Conservation (phyloP, 2,113 vertebrate genomes). For the Isichthys henryi region DNA sequence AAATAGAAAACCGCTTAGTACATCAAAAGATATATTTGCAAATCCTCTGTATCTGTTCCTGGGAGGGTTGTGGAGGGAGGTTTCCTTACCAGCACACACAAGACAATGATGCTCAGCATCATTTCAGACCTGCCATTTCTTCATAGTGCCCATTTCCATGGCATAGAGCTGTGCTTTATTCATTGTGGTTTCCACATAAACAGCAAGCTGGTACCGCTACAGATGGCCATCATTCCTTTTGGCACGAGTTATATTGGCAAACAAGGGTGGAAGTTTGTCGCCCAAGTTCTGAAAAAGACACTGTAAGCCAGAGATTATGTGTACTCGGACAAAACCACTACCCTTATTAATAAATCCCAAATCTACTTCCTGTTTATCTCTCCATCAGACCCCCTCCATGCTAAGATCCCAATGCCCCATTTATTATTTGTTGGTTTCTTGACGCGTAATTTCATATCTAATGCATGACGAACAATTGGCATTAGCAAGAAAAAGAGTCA, state of each 20-base stretch:
- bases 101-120: neutral
- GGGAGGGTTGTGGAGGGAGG: neutral
- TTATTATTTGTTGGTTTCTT: too few relatives aligned
- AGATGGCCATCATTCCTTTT: too few relatives aligned
- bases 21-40: neutral
- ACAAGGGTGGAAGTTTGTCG: neutral
- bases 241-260: neutral
- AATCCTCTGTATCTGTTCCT: neutral
- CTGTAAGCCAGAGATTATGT: neutral
- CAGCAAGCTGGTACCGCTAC: too few relatives aligned
- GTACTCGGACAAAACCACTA: neutral
- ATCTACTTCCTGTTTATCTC: neutral
- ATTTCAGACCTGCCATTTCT: neutral
- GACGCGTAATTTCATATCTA: too few relatives aligned
- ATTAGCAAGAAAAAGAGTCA: too few relatives aligned
- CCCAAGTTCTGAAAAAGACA: neutral
- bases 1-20: neutral
- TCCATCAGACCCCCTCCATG: neutral
- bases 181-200: neutral
- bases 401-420: neutral
- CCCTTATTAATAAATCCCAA: neutral
- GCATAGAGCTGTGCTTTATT: neutral
- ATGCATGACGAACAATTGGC: too few relatives aligned
- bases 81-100: neutral
- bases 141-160: neutral